Conservation (phyloP, 2,888 invertebrate species). For the Drosophila bunnanda region DNA sequence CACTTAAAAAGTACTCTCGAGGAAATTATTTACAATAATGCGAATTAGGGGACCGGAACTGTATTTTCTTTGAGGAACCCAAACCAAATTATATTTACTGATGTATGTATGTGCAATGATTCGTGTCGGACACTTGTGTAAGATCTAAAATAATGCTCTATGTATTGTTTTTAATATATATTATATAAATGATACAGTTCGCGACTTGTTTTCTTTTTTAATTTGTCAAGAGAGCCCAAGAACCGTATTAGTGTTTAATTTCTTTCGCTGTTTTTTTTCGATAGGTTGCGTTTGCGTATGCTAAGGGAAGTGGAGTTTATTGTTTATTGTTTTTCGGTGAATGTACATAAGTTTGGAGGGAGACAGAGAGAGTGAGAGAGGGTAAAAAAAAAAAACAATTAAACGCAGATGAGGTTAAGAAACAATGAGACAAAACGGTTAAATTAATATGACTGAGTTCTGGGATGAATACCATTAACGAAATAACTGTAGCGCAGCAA, state of each 20-base stretch:
- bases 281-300: neutral
- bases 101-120: conserved; percentile 45
- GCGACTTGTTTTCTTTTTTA: conserved; percentile 23
- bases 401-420: conserved; percentile 54
- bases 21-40: conserved; percentile 50
- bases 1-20: conserved; percentile 28
- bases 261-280: conserved; percentile 16
- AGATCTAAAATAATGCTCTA: conserved; percentile 15
- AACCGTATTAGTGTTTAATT: conserved; percentile 59
- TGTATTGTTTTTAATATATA: conserved; percentile 15
- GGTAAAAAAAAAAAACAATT: conserved; percentile 33
- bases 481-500: conserved; percentile 45
- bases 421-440: conserved; percentile 42
- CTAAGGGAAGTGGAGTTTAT: conserved; percentile 7
- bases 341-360: conserved; percentile 56
- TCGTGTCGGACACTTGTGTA: conserved; percentile 25
- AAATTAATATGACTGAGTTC: conserved; percentile 26
- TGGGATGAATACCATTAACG: conserved; percentile 28
- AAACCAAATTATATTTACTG: conserved; percentile 69
- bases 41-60: conserved; percentile 37
- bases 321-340: conserved; percentile 48
- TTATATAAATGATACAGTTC: conserved; percentile 25
- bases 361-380: conserved; percentile 13
- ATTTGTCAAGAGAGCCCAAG: conserved; percentile 61
- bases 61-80: conserved; percentile 58